Conservation (phyloP, 1,140 invertebrate species). For the Heliconius himera region DNA sequence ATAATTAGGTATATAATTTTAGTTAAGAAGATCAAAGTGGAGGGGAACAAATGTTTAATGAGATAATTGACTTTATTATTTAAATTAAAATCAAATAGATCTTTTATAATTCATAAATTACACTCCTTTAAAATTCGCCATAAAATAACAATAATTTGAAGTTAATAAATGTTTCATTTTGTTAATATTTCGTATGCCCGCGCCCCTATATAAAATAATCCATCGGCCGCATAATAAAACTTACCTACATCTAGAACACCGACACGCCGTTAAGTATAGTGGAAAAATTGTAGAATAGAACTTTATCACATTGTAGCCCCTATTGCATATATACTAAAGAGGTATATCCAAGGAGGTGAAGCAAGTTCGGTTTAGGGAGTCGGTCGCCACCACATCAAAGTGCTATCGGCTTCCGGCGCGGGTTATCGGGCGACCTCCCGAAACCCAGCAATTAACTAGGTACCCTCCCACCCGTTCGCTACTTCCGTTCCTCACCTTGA, state of each 20-base stretch:
- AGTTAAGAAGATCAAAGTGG: too few species aligned
- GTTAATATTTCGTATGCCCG: not conserved
- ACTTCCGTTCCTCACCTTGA: conserved; percentile 61
- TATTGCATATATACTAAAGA: conserved; percentile 19
- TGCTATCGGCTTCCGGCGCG: conserved; percentile 73
- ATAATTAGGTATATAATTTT: too few species aligned
- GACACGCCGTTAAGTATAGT: conserved; percentile 32
- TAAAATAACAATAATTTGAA: not conserved
- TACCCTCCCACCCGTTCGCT: conserved; percentile 55
- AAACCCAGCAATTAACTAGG: conserved; percentile 76
- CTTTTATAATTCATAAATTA: too few species aligned
- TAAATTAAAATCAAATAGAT: too few species aligned
- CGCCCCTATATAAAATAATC: conserved; percentile 21
- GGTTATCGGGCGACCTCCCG: conserved; percentile 76
- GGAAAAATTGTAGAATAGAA: not conserved
- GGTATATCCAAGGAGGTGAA: conserved; percentile 3
- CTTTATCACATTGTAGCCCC: conserved; percentile 16
- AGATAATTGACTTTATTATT: too few species aligned
- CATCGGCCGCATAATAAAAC: conserved; percentile 37
- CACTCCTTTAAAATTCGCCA: too few species aligned
- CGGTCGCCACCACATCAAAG: conserved; percentile 70
- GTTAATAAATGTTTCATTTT: not conserved
- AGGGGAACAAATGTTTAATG: too few species aligned
- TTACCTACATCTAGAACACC: conserved; percentile 28
- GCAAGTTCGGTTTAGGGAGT: conserved; percentile 21